Evolutionary conservation across 1,140 invertebrate genomes (phyloP).

Genomic region (Tetraneura akinire): DNA sequence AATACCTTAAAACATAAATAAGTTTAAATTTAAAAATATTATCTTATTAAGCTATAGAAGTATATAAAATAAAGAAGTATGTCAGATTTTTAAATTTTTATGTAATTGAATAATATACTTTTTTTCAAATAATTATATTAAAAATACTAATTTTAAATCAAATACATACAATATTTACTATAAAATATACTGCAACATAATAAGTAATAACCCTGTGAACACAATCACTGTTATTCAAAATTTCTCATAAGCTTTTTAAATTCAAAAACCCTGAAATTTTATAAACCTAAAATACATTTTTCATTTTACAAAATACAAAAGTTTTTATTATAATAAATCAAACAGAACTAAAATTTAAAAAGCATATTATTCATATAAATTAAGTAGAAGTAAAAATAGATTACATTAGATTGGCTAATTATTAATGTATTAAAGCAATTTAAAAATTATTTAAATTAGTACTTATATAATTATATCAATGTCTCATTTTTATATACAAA

Average conservation of each 20-base stretch:
- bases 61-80: background rate
- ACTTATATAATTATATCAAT: background rate
- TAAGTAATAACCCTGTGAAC: conserved; percentile 46
- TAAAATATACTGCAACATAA: background rate
- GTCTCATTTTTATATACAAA: conserved; percentile 14
- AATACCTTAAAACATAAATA: background rate
- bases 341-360: background rate
- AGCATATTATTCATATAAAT: conserved; percentile 7
- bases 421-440: background rate
- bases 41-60: background rate
- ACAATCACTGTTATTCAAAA: conserved; percentile 18
- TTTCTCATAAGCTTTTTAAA: conserved; percentile 7
- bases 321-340: background rate
- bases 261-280: conserved; percentile 17
- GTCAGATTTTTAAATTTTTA: background rate
- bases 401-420: background rate
- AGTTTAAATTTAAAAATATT: background rate
- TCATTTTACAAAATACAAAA: background rate
- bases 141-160: conserved; percentile 18
- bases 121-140: conserved; percentile 1
- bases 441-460: background rate
- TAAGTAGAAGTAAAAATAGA: background rate
- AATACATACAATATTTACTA: conserved; percentile 10
- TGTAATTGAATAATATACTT: conserved; percentile 23
- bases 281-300: background rate